Percentiles rank a stretch among this genome's conserved stretches.
Conservation (phyloP, 2,888 invertebrate genomes). For the Agonopterix heracliana region DNA sequence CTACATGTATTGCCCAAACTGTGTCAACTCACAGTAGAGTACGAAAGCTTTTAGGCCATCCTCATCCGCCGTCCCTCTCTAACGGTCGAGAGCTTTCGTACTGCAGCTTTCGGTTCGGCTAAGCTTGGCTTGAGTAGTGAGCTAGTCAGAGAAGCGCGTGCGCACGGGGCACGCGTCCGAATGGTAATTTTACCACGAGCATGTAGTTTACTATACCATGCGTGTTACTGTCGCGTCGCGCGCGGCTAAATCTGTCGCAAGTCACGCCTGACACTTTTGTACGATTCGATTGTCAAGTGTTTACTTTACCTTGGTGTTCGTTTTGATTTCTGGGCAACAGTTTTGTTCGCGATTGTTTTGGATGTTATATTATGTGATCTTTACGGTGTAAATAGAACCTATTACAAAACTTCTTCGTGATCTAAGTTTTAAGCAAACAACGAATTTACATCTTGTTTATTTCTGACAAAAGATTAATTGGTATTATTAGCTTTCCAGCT, state of each 20-base stretch:
- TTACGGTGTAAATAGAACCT: too few relatives aligned
- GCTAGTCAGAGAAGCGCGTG: slow-evolving; percentile 64
- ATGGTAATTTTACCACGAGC: slow-evolving; percentile 4
- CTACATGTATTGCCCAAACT: background rate
- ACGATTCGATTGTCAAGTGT: slow-evolving; percentile 28
- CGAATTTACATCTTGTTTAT: too few relatives aligned
- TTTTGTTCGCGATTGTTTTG: slow-evolving; percentile 6
- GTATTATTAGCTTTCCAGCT: too few relatives aligned
- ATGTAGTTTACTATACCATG: slow-evolving; percentile 1
- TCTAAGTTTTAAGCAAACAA: too few relatives aligned
- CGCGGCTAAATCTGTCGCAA: slow-evolving; percentile 36
- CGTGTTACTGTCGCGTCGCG: slow-evolving; percentile 14
- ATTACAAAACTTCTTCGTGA: too few relatives aligned
- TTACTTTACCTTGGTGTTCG: slow-evolving; percentile 19
- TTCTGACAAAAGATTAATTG: too few relatives aligned
- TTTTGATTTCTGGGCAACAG: slow-evolving; percentile 22
- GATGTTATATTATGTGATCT: background rate
- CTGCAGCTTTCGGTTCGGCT: slow-evolving; percentile 47
- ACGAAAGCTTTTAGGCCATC: slow-evolving; percentile 36
- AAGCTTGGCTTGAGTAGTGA: slow-evolving; percentile 15
- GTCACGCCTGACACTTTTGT: slow-evolving; percentile 26
- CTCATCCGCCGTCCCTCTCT: slow-evolving; percentile 40
- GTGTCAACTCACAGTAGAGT: background rate
- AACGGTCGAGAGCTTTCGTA: slow-evolving; percentile 52
- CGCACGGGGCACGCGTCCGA: slow-evolving; percentile 51